Conservation (phyloP, 1,140 invertebrate genomes). For the Drosophila lacertosa region DNA sequence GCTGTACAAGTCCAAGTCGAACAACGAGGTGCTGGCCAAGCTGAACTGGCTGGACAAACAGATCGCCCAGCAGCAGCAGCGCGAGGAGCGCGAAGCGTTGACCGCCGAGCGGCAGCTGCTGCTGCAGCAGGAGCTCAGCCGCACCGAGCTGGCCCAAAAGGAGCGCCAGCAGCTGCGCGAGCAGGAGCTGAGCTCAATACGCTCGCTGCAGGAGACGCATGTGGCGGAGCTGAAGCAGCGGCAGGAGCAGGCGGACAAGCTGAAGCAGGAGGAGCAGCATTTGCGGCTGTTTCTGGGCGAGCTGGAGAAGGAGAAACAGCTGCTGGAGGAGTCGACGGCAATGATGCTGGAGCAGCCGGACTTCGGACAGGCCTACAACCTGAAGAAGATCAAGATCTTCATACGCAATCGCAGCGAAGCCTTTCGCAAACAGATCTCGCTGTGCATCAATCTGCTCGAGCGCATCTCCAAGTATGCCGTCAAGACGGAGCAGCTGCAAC, state of each 20-base stretch:
- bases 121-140: slow-evolving; percentile 78
- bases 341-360: slow-evolving; percentile 48
- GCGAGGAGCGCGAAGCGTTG: slow-evolving; percentile 83
- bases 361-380: slow-evolving; percentile 54
- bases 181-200: slow-evolving; percentile 69
- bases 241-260: slow-evolving; percentile 62
- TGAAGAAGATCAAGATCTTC: slow-evolving; percentile 76
- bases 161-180: slow-evolving; percentile 73
- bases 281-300: slow-evolving; percentile 59
- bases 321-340: slow-evolving; percentile 66
- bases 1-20: slow-evolving; percentile 74
- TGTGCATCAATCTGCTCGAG: slow-evolving; percentile 67
- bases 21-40: slow-evolving; percentile 84
- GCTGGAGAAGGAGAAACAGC: slow-evolving; percentile 65
- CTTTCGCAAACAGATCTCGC: slow-evolving; percentile 65
- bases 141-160: slow-evolving; percentile 66
- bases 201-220: slow-evolving; percentile 69
- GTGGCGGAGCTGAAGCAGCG: slow-evolving; percentile 67
- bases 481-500: slow-evolving; percentile 49
- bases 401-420: slow-evolving; percentile 73
- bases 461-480: slow-evolving; percentile 59
- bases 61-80: slow-evolving; percentile 84
- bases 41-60: slow-evolving; percentile 85
- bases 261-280: slow-evolving; percentile 67
- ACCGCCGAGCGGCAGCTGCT: slow-evolving; percentile 73